Conservation (phyloP, 2,888 invertebrate genomes). For the Patella caerulea region DNA sequence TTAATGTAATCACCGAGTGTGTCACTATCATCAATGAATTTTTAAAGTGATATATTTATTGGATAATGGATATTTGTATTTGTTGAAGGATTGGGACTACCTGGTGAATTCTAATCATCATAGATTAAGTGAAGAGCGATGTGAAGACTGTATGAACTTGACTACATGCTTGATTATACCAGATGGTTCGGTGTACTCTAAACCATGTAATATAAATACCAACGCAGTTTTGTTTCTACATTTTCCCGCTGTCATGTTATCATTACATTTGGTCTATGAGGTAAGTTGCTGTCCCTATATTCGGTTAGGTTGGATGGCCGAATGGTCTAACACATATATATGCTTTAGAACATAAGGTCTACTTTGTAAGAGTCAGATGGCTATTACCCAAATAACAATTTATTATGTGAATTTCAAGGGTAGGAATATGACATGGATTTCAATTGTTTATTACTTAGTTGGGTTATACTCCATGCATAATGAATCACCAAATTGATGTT, state of each 20-base stretch:
- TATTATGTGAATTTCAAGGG: too few relatives aligned
- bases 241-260: conserved; percentile 82
- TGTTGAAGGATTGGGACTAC: conserved; percentile 84
- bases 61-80: too few relatives aligned
- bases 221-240: conserved; percentile 82
- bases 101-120: conserved; percentile 77
- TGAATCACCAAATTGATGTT: background rate
- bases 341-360: too few relatives aligned
- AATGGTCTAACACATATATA: too few relatives aligned
- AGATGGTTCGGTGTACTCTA: conserved; percentile 39
- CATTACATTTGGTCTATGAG: conserved; percentile 91
- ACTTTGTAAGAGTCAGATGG: background rate
- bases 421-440: too few relatives aligned
- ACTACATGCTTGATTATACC: conserved; percentile 25
- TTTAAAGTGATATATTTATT: too few relatives aligned
- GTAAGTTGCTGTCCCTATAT: conserved; percentile 53
- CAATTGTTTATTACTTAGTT: too few relatives aligned
- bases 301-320: too few relatives aligned
- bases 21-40: too few relatives aligned
- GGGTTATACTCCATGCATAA: too few relatives aligned
- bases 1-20: too few relatives aligned
- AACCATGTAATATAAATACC: conserved; percentile 71
- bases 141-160: conserved; percentile 36
- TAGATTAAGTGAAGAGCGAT: conserved; percentile 28
- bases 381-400: background rate